Evolutionary conservation across 2,888 invertebrate species (phyloP).

Genomic region (Anagyrus pseudococci): DNA sequence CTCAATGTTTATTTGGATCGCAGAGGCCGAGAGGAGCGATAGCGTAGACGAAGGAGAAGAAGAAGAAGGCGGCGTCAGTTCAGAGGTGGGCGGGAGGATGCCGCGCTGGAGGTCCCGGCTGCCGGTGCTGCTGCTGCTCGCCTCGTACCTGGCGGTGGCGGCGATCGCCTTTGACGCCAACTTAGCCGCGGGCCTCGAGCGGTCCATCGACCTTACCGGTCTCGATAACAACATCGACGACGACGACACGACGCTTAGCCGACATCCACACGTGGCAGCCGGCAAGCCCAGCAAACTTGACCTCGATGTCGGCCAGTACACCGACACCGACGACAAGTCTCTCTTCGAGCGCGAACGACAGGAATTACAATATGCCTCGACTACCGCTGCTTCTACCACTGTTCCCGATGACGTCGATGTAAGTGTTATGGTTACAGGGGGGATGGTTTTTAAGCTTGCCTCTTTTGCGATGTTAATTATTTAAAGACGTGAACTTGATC

Average conservation of each 20-base stretch:
- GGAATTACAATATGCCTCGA: no score
- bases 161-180: conserved; percentile 44
- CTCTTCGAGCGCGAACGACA: conserved; percentile 59
- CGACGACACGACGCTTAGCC: background rate
- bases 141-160: conserved; percentile 43
- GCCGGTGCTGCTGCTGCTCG: conserved; percentile 42
- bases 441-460: conserved; percentile 4
- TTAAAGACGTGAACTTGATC: no score
- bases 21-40: background rate
- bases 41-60: conserved; percentile 38
- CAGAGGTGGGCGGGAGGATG: conserved; percentile 41
- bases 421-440: no score
- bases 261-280: conserved; percentile 39
- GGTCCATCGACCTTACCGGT: conserved; percentile 24
- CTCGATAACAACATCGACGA: conserved; percentile 21
- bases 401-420: no score
- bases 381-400: no score
- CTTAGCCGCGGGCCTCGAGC: conserved; percentile 44
- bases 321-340: conserved; percentile 55
- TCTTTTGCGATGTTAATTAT: no score
- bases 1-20: no score
- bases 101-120: conserved; percentile 39
- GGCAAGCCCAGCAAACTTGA: conserved; percentile 57
- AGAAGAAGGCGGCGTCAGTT: conserved; percentile 43
- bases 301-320: conserved; percentile 47